phyloP scores from a whole-genome alignment of 2,113 vertebrate species.

The Austrofundulus limnaeus region DNA sequence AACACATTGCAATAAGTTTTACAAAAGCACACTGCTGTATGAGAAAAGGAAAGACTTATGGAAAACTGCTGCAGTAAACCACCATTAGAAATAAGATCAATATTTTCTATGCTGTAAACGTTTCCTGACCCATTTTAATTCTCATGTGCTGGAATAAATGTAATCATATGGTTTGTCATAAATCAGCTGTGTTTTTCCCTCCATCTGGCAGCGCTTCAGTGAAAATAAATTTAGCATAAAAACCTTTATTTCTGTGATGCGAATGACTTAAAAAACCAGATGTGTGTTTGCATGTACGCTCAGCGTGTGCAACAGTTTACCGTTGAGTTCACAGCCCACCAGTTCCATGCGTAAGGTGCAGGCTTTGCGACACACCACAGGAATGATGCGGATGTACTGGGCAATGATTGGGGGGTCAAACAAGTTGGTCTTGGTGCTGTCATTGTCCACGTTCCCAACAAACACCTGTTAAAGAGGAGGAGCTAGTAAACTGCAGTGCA shows the following conservation, averaged over 20 bases:
- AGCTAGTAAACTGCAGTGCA: neutral
- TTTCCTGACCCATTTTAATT: slow-evolving; percentile 13
- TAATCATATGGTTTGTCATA: slow-evolving; percentile 35
- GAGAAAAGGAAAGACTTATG: slow-evolving; percentile 1
- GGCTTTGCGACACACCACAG: slow-evolving; percentile 81
- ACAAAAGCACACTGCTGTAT: slow-evolving; percentile 8
- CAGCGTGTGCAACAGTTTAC: slow-evolving; percentile 73
- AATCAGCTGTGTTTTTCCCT: too few relatives aligned
- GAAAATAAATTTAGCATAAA: slow-evolving; percentile 3
- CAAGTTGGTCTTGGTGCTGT: slow-evolving; percentile 82
- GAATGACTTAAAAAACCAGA: neutral
- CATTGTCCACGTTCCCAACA: slow-evolving; percentile 85
- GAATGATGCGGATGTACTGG: slow-evolving; percentile 88
- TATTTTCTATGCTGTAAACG: neutral
- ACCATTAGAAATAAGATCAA: slow-evolving; percentile 11
- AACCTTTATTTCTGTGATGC: slow-evolving; percentile 7
- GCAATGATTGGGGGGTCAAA: slow-evolving; percentile 85
- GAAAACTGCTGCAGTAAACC: slow-evolving; percentile 11
- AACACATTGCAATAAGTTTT: slow-evolving; percentile 11
- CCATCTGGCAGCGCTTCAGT: neutral
- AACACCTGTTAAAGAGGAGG: slow-evolving; percentile 79
- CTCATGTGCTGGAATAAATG: neutral
- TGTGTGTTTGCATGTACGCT: neutral
- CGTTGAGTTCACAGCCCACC: slow-evolving; percentile 92
- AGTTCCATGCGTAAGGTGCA: slow-evolving; percentile 96